Evolutionary conservation across 2,113 vertebrate species (phyloP).

Genomic region (Oryzias melastigma): DNA sequence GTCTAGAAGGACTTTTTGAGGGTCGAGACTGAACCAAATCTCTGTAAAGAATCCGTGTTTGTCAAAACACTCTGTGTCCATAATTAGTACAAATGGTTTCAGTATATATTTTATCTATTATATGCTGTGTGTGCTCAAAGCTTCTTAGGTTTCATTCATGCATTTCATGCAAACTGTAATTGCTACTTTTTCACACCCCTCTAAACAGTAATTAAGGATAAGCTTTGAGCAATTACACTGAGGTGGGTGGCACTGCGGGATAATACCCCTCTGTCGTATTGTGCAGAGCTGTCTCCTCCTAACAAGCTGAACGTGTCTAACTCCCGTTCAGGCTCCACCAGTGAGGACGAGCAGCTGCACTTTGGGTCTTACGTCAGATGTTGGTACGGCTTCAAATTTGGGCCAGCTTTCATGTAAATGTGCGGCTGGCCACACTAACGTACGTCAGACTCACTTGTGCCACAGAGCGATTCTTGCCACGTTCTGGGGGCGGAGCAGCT

Average conservation of each 20-base stretch:
- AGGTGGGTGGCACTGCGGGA: constrained; percentile 51
- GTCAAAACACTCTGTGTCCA: neutral
- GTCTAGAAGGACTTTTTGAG: neutral
- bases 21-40: neutral
- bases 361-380: constrained; percentile 14
- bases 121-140: neutral
- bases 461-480: constrained; percentile 31
- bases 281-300: constrained; percentile 43
- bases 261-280: constrained; percentile 33
- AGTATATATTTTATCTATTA: constrained; percentile 7
- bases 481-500: constrained; percentile 45
- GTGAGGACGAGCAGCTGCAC: constrained; percentile 9
- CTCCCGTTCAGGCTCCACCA: neutral
- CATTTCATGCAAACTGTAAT: constrained; percentile 56
- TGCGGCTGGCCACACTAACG: neutral
- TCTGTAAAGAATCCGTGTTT: neutral
- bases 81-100: neutral
- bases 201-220: constrained; percentile 72
- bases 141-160: constrained; percentile 31
- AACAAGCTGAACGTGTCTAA: constrained; percentile 34
- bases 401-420: constrained; percentile 26
- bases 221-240: constrained; percentile 58
- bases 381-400: constrained; percentile 5
- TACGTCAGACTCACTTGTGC: neutral
- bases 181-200: constrained; percentile 55